Evolutionary conservation across 2,797 vertebrate species (phyloP).

Genomic region (Dryobates pubescens): DNA sequence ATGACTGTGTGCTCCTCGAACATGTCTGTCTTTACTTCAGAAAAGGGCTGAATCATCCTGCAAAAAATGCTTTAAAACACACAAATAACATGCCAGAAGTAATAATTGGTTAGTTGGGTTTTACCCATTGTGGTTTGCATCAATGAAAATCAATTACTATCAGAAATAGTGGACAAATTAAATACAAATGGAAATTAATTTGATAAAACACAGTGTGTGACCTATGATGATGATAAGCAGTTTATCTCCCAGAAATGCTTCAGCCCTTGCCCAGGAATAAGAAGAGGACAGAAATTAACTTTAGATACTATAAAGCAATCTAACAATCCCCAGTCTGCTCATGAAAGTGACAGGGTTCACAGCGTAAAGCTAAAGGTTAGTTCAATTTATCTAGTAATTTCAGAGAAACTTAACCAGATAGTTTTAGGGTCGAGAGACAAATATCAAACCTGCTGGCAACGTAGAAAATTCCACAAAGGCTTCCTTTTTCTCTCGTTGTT

Average conservation of each 20-base stretch:
- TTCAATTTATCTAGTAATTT: background rate
- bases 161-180: background rate
- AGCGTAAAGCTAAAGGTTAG: background rate
- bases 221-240: background rate
- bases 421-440: background rate
- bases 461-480: conserved; percentile 95
- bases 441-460: conserved; percentile 88
- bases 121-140: background rate
- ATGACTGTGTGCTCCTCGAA: background rate
- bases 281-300: background rate
- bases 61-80: background rate
- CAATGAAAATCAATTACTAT: background rate
- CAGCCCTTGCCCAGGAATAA: background rate
- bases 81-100: background rate
- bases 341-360: background rate
- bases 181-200: background rate
- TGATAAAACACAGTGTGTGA: background rate
- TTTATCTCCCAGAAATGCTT: background rate
- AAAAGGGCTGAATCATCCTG: background rate
- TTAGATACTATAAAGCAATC: background rate
- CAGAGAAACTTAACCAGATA: background rate
- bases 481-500: conserved; percentile 94
- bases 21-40: background rate
- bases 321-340: background rate
- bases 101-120: background rate